phyloP scores from a whole-genome alignment of 2,113 vertebrate genomes.

The human region DNA sequence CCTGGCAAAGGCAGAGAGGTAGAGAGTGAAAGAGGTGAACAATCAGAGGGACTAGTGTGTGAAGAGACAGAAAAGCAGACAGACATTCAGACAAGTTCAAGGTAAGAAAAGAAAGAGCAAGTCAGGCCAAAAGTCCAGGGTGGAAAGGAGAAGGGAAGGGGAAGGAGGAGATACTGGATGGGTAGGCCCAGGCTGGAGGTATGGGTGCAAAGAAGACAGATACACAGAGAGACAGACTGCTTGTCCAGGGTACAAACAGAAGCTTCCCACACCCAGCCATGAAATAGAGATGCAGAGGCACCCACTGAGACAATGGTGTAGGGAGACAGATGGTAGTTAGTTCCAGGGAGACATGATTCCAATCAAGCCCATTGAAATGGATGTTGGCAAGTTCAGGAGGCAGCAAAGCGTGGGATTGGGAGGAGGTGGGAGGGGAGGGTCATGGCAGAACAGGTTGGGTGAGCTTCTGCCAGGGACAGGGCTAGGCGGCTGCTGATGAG shows the following conservation, averaged over 20 bases:
- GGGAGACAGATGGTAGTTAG: slow-evolving; percentile 48
- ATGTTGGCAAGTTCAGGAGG: slow-evolving; percentile 71
- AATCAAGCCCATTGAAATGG: slow-evolving; percentile 68
- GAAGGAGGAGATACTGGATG: not conserved
- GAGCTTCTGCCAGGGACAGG: slow-evolving; percentile 46
- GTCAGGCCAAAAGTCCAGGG: not conserved
- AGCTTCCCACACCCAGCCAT: not conserved
- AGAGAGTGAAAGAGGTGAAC: not conserved
- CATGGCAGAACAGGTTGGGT: slow-evolving; percentile 38
- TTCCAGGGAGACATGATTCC: not conserved
- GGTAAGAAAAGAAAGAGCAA: not conserved
- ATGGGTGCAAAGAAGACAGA: not conserved
- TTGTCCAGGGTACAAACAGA: not conserved
- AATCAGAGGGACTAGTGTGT: not conserved
- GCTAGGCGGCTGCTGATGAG: not conserved
- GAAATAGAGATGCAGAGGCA: slow-evolving; percentile 29
- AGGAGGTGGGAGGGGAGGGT: not conserved
- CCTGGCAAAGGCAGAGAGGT: slow-evolving; percentile 2
- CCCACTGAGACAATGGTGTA: not conserved
- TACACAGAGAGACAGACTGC: slow-evolving; percentile 59
- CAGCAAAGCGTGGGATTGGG: slow-evolving; percentile 63
- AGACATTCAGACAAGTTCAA: not conserved
- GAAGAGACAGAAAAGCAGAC: not conserved
- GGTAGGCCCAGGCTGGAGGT: not conserved
- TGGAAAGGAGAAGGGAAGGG: not conserved